Evolutionary conservation across 1,140 invertebrate genomes (phyloP), one percentile per base, ranked within the genome.

Genomic region (Drosophila biarmipes): DNA sequence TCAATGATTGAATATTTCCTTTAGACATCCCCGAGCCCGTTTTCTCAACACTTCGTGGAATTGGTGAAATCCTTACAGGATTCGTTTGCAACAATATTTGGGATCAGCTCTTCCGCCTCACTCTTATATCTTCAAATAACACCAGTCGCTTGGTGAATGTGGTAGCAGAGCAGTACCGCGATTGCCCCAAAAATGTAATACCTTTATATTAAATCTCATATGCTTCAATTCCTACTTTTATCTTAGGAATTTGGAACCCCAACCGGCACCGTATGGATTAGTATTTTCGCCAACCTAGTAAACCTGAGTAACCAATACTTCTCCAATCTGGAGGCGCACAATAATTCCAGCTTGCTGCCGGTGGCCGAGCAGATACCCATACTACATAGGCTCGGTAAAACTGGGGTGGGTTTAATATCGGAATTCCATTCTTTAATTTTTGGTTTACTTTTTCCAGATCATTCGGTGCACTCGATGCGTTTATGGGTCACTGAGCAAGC

Each of bases 341-440:
- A 81, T 53, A 92, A 91, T 34, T 91, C 91, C 12, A 95, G 95
- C 64, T 94, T 96, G 73, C 78, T 96, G 46, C 96, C 96, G 0
- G 92, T 96, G 6, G 95, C 96, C 0, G 96, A 97, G 81, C 96
- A 97, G 92, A 96, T 97, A 86, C 95, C 96, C 4, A 94, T 96
- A 38, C 92, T 97, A 5, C 96, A 97, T 89, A 93, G 96, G 81
- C 92, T 96, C 55, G 94, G 94, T 95, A 85, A 38, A 42, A 35
- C 19, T 7, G 6, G 1, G 0, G 31, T 43, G 6, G 7, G 11
- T n/a, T 19, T 2, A 7, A 6, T 14, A 3, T 2, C 6, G 4
- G 1, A 21, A 4, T n/a, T 14, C 6, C 4, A 17, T 6, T 14
- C 21, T 21, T 2, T 42, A 5, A 38, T 21, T 15, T 56, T 15